A percentile compares a stretch with the other conserved stretches of the same genome.
Evolutionary conservation across 2,113 vertebrate genomes (phyloP).

Genomic region (Nyctereutes procyonoides): DNA sequence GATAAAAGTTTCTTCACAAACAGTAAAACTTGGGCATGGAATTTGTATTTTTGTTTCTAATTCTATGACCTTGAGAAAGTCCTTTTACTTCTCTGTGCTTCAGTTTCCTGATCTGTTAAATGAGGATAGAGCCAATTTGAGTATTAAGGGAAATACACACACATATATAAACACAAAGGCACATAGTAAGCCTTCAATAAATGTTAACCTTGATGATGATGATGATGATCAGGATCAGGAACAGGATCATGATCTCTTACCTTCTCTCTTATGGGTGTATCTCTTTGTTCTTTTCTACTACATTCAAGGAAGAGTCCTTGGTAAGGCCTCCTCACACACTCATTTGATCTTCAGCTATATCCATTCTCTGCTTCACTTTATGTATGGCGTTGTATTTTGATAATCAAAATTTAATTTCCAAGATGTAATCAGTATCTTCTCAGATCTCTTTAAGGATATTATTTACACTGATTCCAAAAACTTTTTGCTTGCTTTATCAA

Average conservation of each 20-base stretch:
- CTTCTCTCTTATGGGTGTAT: background rate
- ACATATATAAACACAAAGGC: background rate
- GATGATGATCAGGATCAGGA: background rate
- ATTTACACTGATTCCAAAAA: background rate
- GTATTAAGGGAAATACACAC: background rate
- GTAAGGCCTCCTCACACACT: background rate
- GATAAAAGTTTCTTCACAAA: background rate
- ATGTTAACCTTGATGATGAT: background rate
- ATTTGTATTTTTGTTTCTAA: background rate
- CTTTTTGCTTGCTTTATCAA: background rate
- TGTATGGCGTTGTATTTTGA: background rate
- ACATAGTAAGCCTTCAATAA: background rate
- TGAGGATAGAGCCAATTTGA: background rate
- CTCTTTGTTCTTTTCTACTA: constrained; percentile 1
- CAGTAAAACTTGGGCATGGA: background rate
- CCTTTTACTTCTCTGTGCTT: background rate
- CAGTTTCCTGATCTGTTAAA: background rate
- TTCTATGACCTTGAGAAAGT: background rate
- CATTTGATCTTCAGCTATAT: background rate
- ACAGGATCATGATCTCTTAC: background rate
- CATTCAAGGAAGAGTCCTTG: background rate
- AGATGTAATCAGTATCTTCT: background rate
- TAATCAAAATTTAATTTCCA: constrained; percentile 19
- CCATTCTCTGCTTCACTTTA: background rate
- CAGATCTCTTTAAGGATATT: background rate